phyloP scores from a whole-genome alignment of 2,888 invertebrate genomes.

The Creontiades dilutus region DNA sequence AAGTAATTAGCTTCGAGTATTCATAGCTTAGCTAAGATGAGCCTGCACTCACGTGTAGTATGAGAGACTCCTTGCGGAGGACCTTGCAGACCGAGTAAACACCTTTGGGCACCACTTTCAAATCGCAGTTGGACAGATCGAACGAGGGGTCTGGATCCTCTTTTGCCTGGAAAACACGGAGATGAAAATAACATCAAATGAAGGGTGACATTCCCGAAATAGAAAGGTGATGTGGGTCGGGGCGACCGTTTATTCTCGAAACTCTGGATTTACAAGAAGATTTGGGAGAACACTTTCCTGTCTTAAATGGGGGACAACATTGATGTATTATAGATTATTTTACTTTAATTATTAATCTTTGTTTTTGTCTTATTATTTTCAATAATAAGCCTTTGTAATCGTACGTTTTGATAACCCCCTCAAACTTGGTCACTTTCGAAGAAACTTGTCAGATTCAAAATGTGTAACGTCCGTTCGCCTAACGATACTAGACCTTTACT shows the following conservation, averaged over 20 bases:
- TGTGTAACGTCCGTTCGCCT: too few relatives aligned
- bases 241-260: background rate
- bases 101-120: constrained; percentile 87
- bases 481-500: too few relatives aligned
- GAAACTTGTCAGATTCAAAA: too few relatives aligned
- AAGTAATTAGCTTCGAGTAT: too few relatives aligned
- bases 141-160: constrained; percentile 91
- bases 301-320: too few relatives aligned
- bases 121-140: constrained; percentile 88
- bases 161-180: constrained; percentile 80
- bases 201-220: background rate
- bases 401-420: too few relatives aligned
- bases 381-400: too few relatives aligned
- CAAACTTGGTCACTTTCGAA: too few relatives aligned
- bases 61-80: constrained; percentile 86
- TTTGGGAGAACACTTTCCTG: background rate
- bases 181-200: constrained; percentile 43
- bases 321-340: too few relatives aligned
- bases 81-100: constrained; percentile 90
- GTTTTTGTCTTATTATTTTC: too few relatives aligned
- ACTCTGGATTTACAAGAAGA: background rate
- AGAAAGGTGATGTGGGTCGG: background rate
- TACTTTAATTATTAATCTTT: too few relatives aligned
- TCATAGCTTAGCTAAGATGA: too few relatives aligned
- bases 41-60: constrained; percentile 77